Conservation (phyloP, 37 sponge, comb jelly and placozoan genomes). For the Crambe crambe region DNA sequence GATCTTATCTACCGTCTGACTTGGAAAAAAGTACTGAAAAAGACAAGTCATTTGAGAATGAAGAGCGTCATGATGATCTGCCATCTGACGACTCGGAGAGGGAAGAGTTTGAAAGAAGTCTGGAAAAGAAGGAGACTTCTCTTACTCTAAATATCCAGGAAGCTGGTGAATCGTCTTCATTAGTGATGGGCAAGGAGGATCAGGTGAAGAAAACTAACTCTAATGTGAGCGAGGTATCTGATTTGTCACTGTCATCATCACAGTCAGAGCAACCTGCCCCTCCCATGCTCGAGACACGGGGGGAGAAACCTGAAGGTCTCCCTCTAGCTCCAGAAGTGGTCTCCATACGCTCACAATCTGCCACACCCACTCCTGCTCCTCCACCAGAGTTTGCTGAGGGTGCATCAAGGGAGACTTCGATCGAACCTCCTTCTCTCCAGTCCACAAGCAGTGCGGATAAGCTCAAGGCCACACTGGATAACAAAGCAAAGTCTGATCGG, state of each 20-base stretch:
- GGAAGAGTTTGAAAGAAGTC: background rate
- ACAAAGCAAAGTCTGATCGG: background rate
- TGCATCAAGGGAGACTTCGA: slow-evolving; percentile 15
- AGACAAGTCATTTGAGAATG: too few species aligned
- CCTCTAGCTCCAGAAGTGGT: background rate
- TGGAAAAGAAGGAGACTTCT: too few species aligned
- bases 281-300: background rate
- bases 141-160: background rate
- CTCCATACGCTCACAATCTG: background rate
- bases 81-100: background rate
- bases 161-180: background rate
- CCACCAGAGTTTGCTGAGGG: slow-evolving; percentile 40
- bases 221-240: background rate
- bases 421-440: background rate
- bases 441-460: background rate
- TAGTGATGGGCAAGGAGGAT: background rate
- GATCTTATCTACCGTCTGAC: background rate
- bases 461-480: background rate
- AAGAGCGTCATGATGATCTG: background rate
- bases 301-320: slow-evolving; percentile 4
- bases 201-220: background rate
- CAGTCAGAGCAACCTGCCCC: slow-evolving; percentile 16
- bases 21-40: background rate
- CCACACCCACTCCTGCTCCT: slow-evolving; percentile 29
- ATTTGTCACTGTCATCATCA: background rate